These are phyloP conservation scores for Apamea crenata DNA, from an alignment of 2,888 invertebrate genomes.

Conservation along the genomic window DNA sequence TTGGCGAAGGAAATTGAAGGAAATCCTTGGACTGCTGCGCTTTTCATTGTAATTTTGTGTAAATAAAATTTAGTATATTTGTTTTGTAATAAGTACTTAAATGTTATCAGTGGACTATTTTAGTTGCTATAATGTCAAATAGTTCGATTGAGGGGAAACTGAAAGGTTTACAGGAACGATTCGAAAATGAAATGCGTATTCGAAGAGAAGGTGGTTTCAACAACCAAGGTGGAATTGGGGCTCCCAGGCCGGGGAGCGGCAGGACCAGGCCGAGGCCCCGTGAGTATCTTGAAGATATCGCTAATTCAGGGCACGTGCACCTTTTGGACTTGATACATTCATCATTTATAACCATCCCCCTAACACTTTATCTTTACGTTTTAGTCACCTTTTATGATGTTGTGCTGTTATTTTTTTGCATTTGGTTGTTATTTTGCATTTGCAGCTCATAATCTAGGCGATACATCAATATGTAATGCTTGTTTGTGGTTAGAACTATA, in stretches of 20 bases:
- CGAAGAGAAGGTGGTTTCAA: conserved; percentile 91
- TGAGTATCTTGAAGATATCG: conserved; percentile 82
- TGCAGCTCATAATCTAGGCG: conserved; percentile 5
- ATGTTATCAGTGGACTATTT: conserved; percentile 81
- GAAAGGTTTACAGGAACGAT: conserved; percentile 94
- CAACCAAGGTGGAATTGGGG: conserved; percentile 89
- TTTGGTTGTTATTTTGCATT: conserved; percentile 27
- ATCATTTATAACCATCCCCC: conserved; percentile 48
- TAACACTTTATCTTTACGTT: conserved; percentile 53
- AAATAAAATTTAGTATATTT: conserved; percentile 82
- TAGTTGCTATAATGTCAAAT: conserved; percentile 91
- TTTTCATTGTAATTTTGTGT: conserved; percentile 85
- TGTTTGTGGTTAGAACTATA: conserved; percentile 13
- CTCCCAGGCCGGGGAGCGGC: conserved; percentile 89
- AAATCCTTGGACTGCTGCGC: conserved; percentile 87
- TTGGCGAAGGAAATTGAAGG: conserved; percentile 76
- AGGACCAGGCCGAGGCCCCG: conserved; percentile 91
- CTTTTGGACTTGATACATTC: conserved; percentile 24
- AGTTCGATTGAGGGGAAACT: conserved; percentile 94
- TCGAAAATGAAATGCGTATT: conserved; percentile 92
- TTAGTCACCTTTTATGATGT: conserved; percentile 31
- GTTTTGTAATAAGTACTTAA: conserved; percentile 81
- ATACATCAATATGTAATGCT: conserved; percentile 1
- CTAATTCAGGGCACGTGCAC: conserved; percentile 31
- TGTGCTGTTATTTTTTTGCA: conserved; percentile 39